Conservation (phyloP, 2,888 invertebrate species). For the Hirtodrosophila cameraria region DNA sequence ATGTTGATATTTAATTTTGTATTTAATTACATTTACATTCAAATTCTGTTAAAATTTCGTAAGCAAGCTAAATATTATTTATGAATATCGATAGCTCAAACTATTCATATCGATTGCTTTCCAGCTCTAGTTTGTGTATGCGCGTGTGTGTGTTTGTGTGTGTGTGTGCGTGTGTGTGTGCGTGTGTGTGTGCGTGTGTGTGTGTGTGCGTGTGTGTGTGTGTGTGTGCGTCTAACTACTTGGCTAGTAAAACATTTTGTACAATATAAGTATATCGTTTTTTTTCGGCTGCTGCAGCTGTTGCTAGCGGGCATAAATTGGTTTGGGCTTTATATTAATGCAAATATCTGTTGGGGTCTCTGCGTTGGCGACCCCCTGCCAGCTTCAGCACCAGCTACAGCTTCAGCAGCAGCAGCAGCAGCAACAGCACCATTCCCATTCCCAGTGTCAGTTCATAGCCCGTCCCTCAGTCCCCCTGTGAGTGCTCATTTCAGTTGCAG, state of each 20-base stretch:
- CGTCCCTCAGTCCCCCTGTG: no score
- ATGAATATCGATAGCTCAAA: no score
- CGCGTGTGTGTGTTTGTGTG: no score
- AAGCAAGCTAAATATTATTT: no score
- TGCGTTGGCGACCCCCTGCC: slow-evolving; percentile 74
- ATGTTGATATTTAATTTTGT: no score
- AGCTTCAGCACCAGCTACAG: slow-evolving; percentile 16
- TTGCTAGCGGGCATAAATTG: slow-evolving; percentile 77
- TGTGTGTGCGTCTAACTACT: slow-evolving; percentile 16
- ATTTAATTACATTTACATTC: no score
- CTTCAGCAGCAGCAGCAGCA: slow-evolving; percentile 5
- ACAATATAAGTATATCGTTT: no score
- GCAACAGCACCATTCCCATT: neutral
- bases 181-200: neutral
- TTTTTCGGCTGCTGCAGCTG: slow-evolving; percentile 42
- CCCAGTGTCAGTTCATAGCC: slow-evolving; percentile 10
- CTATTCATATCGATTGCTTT: no score
- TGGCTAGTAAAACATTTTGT: slow-evolving; percentile 35
- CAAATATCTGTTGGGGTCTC: slow-evolving; percentile 72
- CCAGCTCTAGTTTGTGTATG: no score
- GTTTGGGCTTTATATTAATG: slow-evolving; percentile 77
- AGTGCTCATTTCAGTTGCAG: no score
- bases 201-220: neutral
- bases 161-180: no score
- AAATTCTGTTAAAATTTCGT: no score